phyloP scores from a whole-genome alignment of 2,797 vertebrate genomes.

The Carcharodon carcharias region DNA sequence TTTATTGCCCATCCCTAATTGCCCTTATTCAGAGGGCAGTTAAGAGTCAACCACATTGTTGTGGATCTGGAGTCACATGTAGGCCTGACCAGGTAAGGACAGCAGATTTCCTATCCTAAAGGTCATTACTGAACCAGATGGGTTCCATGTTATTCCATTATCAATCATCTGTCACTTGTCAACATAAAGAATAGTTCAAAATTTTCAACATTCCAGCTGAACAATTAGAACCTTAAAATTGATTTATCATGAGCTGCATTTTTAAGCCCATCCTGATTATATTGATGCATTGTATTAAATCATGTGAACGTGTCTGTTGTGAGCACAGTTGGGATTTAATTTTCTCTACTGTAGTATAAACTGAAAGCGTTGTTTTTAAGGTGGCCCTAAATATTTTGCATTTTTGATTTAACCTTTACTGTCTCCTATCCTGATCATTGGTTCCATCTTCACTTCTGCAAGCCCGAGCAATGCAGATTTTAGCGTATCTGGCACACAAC shows the following conservation, averaged over 20 bases:
- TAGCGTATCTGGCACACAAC: background rate
- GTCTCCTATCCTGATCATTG: background rate
- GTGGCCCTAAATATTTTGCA: background rate
- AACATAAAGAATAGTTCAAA: background rate
- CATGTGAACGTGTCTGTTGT: background rate
- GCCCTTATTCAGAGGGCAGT: too few relatives aligned
- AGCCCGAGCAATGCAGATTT: background rate
- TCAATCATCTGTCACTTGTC: background rate
- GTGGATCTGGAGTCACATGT: too few relatives aligned
- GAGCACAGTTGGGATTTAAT: background rate
- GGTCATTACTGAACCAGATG: too few relatives aligned
- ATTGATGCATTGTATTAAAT: background rate
- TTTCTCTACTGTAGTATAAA: background rate
- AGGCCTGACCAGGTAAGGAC: too few relatives aligned
- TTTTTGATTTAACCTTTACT: background rate
- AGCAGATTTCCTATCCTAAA: too few relatives aligned
- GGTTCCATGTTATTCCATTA: background rate
- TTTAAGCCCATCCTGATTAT: background rate
- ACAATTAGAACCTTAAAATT: background rate
- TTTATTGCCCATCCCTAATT: too few relatives aligned
- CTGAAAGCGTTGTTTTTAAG: background rate
- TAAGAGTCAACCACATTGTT: too few relatives aligned
- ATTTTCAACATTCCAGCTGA: background rate
- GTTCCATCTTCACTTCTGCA: background rate
- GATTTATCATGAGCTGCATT: background rate